Conservation (phyloP, 1,140 invertebrate genomes). For the Drosophila oshimai region DNA sequence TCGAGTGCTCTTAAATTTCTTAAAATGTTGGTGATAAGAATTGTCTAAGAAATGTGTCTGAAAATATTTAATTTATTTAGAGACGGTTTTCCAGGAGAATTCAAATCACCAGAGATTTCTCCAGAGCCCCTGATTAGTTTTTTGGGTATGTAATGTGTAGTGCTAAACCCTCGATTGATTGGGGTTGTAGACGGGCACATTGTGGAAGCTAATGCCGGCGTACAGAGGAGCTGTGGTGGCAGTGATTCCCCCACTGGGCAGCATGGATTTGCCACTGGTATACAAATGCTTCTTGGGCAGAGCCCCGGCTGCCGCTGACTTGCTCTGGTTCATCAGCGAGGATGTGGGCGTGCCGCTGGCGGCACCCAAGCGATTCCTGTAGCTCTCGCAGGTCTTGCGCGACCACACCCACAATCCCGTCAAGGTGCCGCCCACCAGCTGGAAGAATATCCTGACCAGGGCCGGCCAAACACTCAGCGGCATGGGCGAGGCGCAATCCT, state of each 20-base stretch:
- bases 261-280: conserved; percentile 62
- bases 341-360: conserved; percentile 49
- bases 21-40: too few species aligned
- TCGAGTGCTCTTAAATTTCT: too few species aligned
- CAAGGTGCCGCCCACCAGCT: conserved; percentile 91
- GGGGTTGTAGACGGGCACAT: conserved; percentile 76
- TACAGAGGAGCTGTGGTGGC: conserved; percentile 52
- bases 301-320: conserved; percentile 25
- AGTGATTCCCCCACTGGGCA: conserved; percentile 4
- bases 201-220: conserved; percentile 81
- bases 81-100: too few species aligned
- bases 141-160: too few species aligned
- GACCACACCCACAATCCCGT: conserved; percentile 96
- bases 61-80: too few species aligned
- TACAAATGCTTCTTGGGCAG: conserved; percentile 75
- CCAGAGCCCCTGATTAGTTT: too few species aligned
- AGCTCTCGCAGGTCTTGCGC: conserved; percentile 89
- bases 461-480: conserved; percentile 82
- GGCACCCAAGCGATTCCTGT: conserved; percentile 65
- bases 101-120: too few species aligned
- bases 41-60: too few species aligned
- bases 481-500: conserved; percentile 80
- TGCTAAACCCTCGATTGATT: conserved; percentile 68
- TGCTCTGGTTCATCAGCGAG: conserved; percentile 43
- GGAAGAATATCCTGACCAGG: conserved; percentile 88